phyloP scores from a whole-genome alignment of 2,113 vertebrate genomes.

The Chaetodon auriga region DNA sequence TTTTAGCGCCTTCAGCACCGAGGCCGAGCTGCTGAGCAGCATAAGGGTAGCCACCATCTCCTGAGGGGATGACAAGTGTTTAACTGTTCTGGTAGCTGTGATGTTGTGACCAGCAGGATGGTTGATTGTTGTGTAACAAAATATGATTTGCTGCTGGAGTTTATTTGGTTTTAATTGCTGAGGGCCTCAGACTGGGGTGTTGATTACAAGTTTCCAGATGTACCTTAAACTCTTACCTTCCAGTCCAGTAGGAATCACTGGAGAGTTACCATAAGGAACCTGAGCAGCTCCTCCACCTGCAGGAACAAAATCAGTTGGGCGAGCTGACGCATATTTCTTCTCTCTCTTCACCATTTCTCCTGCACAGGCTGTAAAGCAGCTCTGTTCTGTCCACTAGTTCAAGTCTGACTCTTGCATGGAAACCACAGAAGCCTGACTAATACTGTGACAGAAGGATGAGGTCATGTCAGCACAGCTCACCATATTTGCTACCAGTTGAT shows the following conservation, averaged over 20 bases:
- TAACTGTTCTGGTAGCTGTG: not conserved
- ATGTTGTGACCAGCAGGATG: not conserved
- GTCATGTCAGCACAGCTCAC: conserved; percentile 52
- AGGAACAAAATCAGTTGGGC: not conserved
- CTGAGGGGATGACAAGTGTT: conserved; percentile 42
- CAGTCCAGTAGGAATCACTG: conserved; percentile 76
- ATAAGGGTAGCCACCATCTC: conserved; percentile 78
- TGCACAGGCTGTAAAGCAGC: not conserved
- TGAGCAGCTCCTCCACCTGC: conserved; percentile 73
- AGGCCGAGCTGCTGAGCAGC: conserved; percentile 75
- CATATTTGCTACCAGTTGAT: conserved; percentile 75
- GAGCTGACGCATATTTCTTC: conserved; percentile 8
- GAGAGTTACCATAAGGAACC: conserved; percentile 73
- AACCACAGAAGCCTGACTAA: conserved; percentile 40
- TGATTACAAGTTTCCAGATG: not conserved
- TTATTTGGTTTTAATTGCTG: too few species aligned
- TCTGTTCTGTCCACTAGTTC: not conserved
- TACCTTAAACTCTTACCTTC: conserved; percentile 73
- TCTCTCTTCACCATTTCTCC: not conserved
- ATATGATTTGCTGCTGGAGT: not conserved
- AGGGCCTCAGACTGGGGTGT: not conserved
- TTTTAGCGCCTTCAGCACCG: conserved; percentile 75
- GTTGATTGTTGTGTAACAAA: not conserved
- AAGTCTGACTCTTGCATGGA: conserved; percentile 33
- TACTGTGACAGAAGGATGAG: conserved; percentile 19